Percentiles rank a stretch among this genome's conserved stretches.
Evolutionary conservation across 1,140 invertebrate species (phyloP).

Genomic region (Lerema accius): DNA sequence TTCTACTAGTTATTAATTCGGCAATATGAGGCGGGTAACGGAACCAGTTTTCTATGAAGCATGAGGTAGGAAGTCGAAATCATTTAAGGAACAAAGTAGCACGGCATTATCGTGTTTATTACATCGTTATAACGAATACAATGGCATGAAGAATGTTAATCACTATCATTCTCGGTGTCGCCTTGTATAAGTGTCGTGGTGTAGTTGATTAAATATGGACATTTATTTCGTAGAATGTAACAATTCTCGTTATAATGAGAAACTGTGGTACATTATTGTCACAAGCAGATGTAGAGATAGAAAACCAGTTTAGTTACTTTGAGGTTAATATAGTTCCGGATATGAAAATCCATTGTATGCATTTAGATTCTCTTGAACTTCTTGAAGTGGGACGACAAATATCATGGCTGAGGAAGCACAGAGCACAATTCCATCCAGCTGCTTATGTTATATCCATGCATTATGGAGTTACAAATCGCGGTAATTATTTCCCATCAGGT

Average conservation of each 20-base stretch:
- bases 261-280: constrained; percentile 33
- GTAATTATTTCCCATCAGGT: too few relatives aligned
- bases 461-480: too few relatives aligned
- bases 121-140: constrained; percentile 22
- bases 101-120: constrained; percentile 11
- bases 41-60: constrained; percentile 36
- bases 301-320: constrained; percentile 26
- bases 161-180: constrained; percentile 15
- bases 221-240: constrained; percentile 38
- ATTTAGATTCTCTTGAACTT: too few relatives aligned
- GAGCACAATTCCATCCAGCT: too few relatives aligned
- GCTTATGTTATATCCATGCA: too few relatives aligned
- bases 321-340: neutral
- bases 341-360: constrained; percentile 6
- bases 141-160: constrained; percentile 19
- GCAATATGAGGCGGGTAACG: constrained; percentile 35
- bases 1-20: constrained; percentile 43
- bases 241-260: constrained; percentile 37
- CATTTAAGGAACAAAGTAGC: constrained; percentile 25
- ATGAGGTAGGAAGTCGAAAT: constrained; percentile 33
- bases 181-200: constrained; percentile 8
- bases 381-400: too few relatives aligned
- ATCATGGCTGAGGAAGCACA: too few relatives aligned
- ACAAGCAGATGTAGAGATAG: constrained; percentile 18
- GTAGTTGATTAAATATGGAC: constrained; percentile 42